Percentiles rank a stretch among this genome's conserved stretches.
phyloP scores from a whole-genome alignment of 2,888 invertebrate genomes.

The Meloe dianella region DNA sequence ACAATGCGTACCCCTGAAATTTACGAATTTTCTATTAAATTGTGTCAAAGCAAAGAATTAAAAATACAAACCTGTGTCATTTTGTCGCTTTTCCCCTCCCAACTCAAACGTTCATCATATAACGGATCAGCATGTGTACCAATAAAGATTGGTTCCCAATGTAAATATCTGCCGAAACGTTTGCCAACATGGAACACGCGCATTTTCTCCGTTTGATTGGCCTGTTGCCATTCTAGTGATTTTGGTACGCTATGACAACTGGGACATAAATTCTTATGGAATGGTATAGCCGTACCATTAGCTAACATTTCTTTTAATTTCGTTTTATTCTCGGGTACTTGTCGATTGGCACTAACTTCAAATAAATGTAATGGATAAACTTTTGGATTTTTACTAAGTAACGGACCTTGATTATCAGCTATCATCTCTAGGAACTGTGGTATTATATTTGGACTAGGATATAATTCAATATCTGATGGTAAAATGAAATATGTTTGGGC shows the following conservation, averaged over 20 bases:
- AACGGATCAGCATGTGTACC: constrained; percentile 87
- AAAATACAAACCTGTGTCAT: constrained; percentile 82
- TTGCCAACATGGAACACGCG: constrained; percentile 87
- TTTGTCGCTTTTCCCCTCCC: constrained; percentile 95
- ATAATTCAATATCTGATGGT: constrained; percentile 89
- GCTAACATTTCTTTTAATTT: constrained; percentile 72
- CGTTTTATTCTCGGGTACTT: constrained; percentile 77
- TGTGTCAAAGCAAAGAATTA: neutral
- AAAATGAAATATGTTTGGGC: constrained; percentile 83
- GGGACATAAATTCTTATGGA: constrained; percentile 89
- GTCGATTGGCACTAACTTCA: constrained; percentile 75
- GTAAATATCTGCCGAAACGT: constrained; percentile 75
- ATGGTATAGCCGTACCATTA: constrained; percentile 83
- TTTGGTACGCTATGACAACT: constrained; percentile 89
- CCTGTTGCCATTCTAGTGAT: constrained; percentile 82
- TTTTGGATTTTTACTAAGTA: constrained; percentile 67
- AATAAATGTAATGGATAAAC: constrained; percentile 90
- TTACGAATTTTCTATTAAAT: neutral
- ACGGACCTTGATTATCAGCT: constrained; percentile 70
- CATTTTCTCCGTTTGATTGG: constrained; percentile 72
- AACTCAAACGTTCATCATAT: constrained; percentile 90
- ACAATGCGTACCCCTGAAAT: constrained; percentile 84
- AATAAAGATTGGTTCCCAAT: constrained; percentile 95
- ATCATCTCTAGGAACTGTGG: constrained; percentile 86
- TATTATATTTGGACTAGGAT: constrained; percentile 83